Percentiles rank a stretch among this genome's conserved stretches.
Conservation (phyloP, 2,797 vertebrate genomes). For the Microctenopoma steveboyesi region DNA sequence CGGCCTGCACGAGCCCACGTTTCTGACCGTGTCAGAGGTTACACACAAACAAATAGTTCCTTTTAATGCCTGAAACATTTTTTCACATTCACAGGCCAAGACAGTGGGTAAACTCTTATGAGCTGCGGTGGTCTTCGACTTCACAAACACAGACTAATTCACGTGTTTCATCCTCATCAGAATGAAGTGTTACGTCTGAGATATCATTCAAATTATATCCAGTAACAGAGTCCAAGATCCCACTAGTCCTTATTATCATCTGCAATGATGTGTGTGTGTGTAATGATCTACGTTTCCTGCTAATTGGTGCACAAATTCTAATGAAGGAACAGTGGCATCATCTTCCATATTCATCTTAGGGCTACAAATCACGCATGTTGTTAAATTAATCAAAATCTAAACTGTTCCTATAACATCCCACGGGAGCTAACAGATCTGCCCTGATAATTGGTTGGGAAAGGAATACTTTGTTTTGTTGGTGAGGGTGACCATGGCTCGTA, state of each 20-base stretch:
- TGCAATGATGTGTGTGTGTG: neutral
- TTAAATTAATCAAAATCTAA: conserved; percentile 20
- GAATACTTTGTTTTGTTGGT: too few relatives aligned
- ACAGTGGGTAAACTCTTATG: neutral
- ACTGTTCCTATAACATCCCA: conserved; percentile 10
- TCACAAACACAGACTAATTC: neutral
- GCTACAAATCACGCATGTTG: neutral
- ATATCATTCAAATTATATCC: neutral
- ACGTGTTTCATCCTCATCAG: too few relatives aligned
- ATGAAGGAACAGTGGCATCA: neutral
- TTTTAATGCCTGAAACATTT: neutral
- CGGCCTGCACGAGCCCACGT: neutral
- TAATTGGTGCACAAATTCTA: neutral
- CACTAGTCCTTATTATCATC: neutral
- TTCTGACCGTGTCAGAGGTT: neutral
- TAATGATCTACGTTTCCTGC: neutral
- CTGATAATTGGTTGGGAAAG: conserved; percentile 15
- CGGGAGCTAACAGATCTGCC: conserved; percentile 25
- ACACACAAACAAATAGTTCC: neutral
- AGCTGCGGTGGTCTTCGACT: too few relatives aligned
- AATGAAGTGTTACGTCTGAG: neutral
- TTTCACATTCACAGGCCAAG: neutral
- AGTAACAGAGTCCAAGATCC: neutral
- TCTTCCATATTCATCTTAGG: neutral
- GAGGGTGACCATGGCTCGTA: too few relatives aligned